Percentiles rank a stretch among this genome's conserved stretches.
Evolutionary conservation across 2,888 invertebrate species (phyloP).

Genomic region (Temnothorax ravouxi): DNA sequence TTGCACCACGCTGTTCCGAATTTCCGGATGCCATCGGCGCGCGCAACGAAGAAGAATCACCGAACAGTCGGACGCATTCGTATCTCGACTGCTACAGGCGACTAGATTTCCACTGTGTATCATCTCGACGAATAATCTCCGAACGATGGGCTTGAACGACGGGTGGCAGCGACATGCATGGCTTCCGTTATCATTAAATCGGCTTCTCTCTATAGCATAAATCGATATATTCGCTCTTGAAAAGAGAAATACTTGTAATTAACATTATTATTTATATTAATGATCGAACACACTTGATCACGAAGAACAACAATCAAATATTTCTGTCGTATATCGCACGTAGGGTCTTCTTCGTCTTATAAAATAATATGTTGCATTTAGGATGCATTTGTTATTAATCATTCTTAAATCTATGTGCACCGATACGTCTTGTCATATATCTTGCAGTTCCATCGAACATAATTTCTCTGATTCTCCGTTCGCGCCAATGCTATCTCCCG

Average conservation of each 20-base stretch:
- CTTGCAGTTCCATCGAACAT: constrained; percentile 9
- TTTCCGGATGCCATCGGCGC: constrained; percentile 69
- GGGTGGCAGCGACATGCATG: constrained; percentile 7
- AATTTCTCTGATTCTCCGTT: background rate
- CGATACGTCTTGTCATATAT: background rate
- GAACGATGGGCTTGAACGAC: constrained; percentile 8
- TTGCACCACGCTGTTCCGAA: constrained; percentile 58
- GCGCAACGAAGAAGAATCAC: constrained; percentile 72
- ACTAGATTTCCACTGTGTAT: constrained; percentile 42
- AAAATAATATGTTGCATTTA: background rate
- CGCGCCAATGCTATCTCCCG: constrained; percentile 22
- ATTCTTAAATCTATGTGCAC: background rate
- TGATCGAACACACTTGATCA: background rate
- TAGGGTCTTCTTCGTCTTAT: too few relatives aligned
- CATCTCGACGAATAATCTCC: constrained; percentile 49
- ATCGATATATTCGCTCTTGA: constrained; percentile 8
- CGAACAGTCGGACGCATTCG: constrained; percentile 66
- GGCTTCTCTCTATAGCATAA: background rate
- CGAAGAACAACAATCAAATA: background rate
- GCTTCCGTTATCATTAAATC: constrained; percentile 37
- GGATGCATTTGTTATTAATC: background rate
- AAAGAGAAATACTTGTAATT: background rate
- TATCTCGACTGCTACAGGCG: constrained; percentile 50
- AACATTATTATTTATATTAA: background rate
- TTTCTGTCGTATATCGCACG: too few relatives aligned